A percentile compares a stretch with the other conserved stretches of the same genome.
Conservation (phyloP, 2,797 vertebrate genomes). For the Acanthurus leucopareius region DNA sequence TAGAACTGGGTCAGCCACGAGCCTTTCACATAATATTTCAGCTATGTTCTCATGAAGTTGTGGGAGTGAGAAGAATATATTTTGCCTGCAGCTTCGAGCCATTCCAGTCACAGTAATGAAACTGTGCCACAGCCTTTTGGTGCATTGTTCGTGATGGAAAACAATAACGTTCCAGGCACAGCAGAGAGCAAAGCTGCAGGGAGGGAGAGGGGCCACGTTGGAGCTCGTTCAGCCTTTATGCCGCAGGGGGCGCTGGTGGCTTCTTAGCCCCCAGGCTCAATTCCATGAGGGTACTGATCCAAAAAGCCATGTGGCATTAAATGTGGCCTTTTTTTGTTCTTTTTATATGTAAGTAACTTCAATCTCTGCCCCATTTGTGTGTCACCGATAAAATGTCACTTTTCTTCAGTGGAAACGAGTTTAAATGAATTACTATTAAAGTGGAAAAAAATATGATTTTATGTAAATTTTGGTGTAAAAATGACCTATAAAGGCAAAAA, state of each 20-base stretch:
- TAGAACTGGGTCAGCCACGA: slow-evolving; percentile 35
- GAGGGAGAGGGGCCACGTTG: background rate
- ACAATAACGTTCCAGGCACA: slow-evolving; percentile 12
- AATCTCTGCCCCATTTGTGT: too few relatives aligned
- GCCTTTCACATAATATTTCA: slow-evolving; percentile 9
- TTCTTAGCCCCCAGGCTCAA: background rate
- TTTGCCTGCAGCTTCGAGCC: slow-evolving; percentile 7
- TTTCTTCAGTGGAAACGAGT: too few relatives aligned
- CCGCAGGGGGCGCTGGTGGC: slow-evolving; percentile 8
- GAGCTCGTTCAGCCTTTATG: background rate
- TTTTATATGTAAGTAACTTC: too few relatives aligned
- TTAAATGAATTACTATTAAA: background rate
- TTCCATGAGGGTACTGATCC: slow-evolving; percentile 9
- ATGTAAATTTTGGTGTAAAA: background rate
- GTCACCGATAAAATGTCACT: too few relatives aligned
- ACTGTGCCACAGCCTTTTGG: slow-evolving; percentile 3
- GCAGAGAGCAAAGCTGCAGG: slow-evolving; percentile 49
- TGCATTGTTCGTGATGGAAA: slow-evolving; percentile 55
- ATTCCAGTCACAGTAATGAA: background rate
- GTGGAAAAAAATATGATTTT: background rate
- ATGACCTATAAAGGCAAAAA: background rate
- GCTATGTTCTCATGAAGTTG: background rate
- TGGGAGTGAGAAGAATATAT: background rate
- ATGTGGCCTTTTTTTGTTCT: background rate
- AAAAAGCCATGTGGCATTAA: slow-evolving; percentile 9